These are phyloP conservation scores for Glossophaga mutica DNA, from an alignment of 2,797 vertebrate genomes.

Conservation along the genomic window DNA sequence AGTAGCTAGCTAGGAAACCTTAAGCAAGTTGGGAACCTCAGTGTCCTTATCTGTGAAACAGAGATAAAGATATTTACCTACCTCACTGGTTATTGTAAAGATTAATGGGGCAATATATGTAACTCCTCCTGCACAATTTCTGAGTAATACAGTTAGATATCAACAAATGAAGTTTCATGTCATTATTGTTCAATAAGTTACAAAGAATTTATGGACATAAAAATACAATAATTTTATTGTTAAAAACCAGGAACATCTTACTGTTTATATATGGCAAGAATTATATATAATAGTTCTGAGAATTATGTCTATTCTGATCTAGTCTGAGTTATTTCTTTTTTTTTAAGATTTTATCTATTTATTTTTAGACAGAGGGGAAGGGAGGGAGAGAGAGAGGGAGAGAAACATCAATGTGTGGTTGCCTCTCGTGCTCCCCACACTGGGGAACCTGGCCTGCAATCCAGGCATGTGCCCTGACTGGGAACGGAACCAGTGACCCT, in stretches of 20 bases:
- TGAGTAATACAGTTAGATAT: neutral
- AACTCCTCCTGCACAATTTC: neutral
- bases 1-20: neutral
- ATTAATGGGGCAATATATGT: neutral
- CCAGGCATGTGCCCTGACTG: no score
- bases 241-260: neutral
- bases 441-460: no score
- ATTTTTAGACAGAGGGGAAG: no score
- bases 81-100: neutral
- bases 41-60: neutral
- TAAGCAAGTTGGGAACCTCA: neutral
- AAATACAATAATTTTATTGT: neutral
- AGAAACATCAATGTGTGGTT: no score
- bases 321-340: neutral
- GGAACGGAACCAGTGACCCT: no score
- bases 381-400: no score
- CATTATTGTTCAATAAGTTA: neutral
- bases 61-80: neutral
- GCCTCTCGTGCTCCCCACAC: no score
- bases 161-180: neutral
- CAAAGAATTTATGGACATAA: neutral
- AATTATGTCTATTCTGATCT: neutral
- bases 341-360: no score
- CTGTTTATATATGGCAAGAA: neutral
- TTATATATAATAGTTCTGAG: neutral